Conservation (phyloP, 2,797 vertebrate species). For the Cryptoprocta ferox region DNA sequence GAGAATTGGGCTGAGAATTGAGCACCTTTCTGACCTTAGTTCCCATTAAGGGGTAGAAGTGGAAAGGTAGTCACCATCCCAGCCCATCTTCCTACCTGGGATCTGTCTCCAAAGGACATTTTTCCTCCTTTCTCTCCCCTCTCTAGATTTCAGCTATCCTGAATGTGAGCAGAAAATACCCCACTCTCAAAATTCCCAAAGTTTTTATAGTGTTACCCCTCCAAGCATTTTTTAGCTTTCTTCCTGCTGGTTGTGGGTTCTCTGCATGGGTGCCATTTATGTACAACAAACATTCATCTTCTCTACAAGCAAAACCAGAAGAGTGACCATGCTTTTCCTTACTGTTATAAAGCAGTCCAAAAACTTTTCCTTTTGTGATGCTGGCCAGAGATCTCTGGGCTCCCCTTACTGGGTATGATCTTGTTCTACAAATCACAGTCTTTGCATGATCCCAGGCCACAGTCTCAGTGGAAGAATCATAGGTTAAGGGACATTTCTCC, state of each 20-base stretch:
- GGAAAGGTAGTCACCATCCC: background rate
- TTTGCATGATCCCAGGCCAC: background rate
- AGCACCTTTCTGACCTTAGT: background rate
- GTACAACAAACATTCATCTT: background rate
- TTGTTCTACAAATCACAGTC: background rate
- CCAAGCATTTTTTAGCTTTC: background rate
- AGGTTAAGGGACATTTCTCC: background rate
- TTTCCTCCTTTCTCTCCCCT: background rate
- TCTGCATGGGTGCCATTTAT: background rate
- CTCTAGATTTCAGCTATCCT: background rate
- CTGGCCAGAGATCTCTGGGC: background rate
- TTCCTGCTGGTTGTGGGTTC: background rate
- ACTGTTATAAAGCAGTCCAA: background rate
- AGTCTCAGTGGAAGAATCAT: background rate
- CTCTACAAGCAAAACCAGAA: background rate
- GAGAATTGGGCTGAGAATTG: background rate
- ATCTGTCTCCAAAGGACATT: background rate
- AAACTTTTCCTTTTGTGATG: background rate
- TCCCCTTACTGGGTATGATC: background rate
- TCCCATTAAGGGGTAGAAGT: background rate
- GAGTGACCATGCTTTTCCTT: background rate
- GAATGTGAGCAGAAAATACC: background rate
- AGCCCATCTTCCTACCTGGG: background rate
- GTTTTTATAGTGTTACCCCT: background rate
- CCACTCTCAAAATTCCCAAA: background rate